Percentiles rank a stretch among this genome's conserved stretches.
These are phyloP conservation scores for Agraylea sexmaculata DNA, from an alignment of 1,140 invertebrate genomes.

Conservation along the genomic window DNA sequence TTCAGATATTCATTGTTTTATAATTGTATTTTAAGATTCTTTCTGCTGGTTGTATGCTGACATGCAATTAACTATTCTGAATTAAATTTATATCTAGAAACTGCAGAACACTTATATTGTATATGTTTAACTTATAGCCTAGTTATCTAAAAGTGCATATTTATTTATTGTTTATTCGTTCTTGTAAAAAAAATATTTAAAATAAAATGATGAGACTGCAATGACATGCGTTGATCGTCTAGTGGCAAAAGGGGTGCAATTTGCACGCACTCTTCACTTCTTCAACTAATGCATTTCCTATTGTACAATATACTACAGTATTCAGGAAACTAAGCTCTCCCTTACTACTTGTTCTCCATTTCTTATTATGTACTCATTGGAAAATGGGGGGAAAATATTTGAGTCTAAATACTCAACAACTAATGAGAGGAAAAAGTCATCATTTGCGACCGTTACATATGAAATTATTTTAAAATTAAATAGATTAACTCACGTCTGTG, in stretches of 20 bases:
- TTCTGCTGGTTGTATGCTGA: background rate
- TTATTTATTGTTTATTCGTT: background rate
- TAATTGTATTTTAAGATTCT: background rate
- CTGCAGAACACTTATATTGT: too few relatives aligned
- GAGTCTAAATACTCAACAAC: background rate
- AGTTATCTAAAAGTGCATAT: background rate
- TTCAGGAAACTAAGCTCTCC: too few relatives aligned
- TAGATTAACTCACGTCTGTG: too few relatives aligned
- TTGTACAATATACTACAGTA: too few relatives aligned
- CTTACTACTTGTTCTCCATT: background rate
- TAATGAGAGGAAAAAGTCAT: too few relatives aligned
- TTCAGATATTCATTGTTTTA: background rate
- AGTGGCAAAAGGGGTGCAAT: constrained; percentile 1
- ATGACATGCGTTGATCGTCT: background rate
- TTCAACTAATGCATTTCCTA: constrained; percentile 1
- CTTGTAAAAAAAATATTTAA: background rate
- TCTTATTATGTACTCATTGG: background rate
- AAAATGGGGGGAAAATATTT: background rate
- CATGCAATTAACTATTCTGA: background rate
- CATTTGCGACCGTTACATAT: too few relatives aligned
- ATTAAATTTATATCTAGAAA: background rate
- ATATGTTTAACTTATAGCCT: too few relatives aligned
- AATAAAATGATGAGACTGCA: constrained; percentile 1
- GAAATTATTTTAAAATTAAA: too few relatives aligned
- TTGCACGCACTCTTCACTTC: too few relatives aligned